Evolutionary conservation across 2,797 vertebrate species (phyloP), one percentile per base, ranked within the genome.

Genomic region (Sebastes diploproa): DNA sequence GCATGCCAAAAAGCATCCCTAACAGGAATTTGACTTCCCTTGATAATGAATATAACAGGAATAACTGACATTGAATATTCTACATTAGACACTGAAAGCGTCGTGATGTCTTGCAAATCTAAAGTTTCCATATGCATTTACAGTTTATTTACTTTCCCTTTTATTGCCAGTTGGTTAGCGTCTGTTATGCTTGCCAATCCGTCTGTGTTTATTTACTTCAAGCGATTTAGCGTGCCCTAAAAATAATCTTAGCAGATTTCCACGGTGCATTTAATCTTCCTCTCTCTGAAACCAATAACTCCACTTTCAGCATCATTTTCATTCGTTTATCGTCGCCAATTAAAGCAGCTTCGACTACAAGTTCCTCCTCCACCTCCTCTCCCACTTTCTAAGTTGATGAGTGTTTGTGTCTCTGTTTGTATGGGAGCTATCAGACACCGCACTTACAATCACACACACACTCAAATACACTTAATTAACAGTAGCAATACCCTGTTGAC

Each of bases 261-360:
- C 46, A 25, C 38, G 71, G 80, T 34, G 54, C 22, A 62, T 80
- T 90, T 89, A 80, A 83, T 93, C 82, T 78, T 64, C 65, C 61
- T 76, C 54, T 64, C 58, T 46, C 58, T 83, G 75, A 88, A 86
- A 89, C 70, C 72, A 70, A 81, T 78, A 87, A 81, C 55, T 78
- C 60, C 60, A 75, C 75, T 82, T 89, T 89, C 71, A 74, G 58
- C 67, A 62, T 59, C n/a, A 55, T 61, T 62, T 27, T 59, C 63
- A 70, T 72, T 86, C 42, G 25, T 88, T 86, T 84, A 75, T 89
- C 73, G 42, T 76, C 78, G 82, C 67, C 73, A 83, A 68, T 88
- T 89, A 80, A 89, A 30, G 70, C 59, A 18, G 77, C 25, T 71
- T 75, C 85, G 65, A 78, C 78, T 59, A 46, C 75, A 61, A 61